A percentile compares a stretch with the other conserved stretches of the same genome.
These are phyloP conservation scores for Epiblema foenella DNA, from an alignment of 2,888 invertebrate genomes.

Conservation along the genomic window DNA sequence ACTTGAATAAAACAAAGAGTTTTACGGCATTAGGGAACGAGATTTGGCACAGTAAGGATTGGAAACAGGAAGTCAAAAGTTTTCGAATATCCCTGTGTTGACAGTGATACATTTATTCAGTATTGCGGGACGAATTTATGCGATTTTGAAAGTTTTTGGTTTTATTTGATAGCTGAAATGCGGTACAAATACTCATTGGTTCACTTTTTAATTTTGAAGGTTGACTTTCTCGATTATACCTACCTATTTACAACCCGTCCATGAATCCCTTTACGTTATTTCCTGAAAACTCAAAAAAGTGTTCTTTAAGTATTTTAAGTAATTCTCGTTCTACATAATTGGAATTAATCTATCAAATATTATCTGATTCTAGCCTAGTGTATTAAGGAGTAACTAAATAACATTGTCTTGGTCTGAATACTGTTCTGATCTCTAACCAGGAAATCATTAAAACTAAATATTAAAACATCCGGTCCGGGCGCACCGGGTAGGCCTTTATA, in stretches of 20 bases:
- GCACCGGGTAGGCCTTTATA: not conserved
- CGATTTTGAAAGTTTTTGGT: slow-evolving; percentile 7
- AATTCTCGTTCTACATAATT: not conserved
- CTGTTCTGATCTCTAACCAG: not conserved
- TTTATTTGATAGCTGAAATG: not conserved
- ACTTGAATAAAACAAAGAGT: slow-evolving; percentile 16
- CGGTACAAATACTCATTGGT: not conserved
- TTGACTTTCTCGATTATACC: slow-evolving; percentile 17
- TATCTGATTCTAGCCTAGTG: not conserved
- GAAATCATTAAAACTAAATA: not conserved
- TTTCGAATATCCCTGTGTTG: slow-evolving; percentile 27
- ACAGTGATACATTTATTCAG: slow-evolving; percentile 36
- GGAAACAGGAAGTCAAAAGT: slow-evolving; percentile 38
- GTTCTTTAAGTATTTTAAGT: not conserved
- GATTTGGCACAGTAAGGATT: slow-evolving; percentile 33
- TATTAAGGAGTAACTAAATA: not conserved
- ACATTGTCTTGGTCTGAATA: not conserved
- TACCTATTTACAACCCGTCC: slow-evolving; percentile 9
- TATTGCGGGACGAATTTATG: not conserved
- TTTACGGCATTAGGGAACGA: slow-evolving; percentile 12
- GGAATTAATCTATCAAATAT: not conserved
- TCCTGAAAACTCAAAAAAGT: slow-evolving; percentile 21
- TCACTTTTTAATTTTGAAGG: no score
- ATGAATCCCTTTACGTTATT: slow-evolving; percentile 11
- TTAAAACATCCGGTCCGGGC: not conserved